Evolutionary conservation across 1,140 invertebrate species (phyloP).

Genomic region (Drosophila suzukii): DNA sequence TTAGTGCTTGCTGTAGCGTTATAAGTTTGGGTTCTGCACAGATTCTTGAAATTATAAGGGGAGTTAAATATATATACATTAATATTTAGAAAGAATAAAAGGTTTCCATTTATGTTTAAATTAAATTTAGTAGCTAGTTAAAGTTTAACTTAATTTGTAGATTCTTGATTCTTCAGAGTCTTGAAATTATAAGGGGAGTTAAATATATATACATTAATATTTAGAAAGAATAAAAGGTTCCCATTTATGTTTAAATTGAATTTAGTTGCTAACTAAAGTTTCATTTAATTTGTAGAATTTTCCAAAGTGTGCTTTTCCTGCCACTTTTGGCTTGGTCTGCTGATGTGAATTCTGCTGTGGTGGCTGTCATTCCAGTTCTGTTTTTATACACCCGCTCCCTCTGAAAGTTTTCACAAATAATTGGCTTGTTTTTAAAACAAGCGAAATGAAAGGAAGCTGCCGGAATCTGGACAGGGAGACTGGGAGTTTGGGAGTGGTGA

Average conservation of each 20-base stretch:
- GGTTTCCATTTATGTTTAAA: neutral
- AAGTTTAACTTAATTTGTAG: neutral
- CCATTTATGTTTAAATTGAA: neutral
- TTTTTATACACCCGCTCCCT: neutral
- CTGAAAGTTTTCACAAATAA: slow-evolving; percentile 64
- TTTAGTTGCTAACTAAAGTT: neutral
- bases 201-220: no score
- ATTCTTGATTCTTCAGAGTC: no score
- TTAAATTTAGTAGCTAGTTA: neutral
- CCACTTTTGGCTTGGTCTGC: slow-evolving; percentile 21
- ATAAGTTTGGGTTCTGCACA: no score
- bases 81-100: no score
- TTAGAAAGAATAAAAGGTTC: no score
- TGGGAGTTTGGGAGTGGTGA: neutral
- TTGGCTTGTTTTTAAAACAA: slow-evolving; percentile 71
- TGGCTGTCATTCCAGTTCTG: slow-evolving; percentile 21
- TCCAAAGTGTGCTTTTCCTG: slow-evolving; percentile 3
- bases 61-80: no score
- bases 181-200: no score
- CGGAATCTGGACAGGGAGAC: slow-evolving; percentile 18
- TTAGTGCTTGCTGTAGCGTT: no score
- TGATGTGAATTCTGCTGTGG: slow-evolving; percentile 7
- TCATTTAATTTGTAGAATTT: neutral
- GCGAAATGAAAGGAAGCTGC: slow-evolving; percentile 35
- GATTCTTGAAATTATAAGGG: no score